phyloP scores from a whole-genome alignment of 2,888 invertebrate species.

The Meteorus colon region DNA sequence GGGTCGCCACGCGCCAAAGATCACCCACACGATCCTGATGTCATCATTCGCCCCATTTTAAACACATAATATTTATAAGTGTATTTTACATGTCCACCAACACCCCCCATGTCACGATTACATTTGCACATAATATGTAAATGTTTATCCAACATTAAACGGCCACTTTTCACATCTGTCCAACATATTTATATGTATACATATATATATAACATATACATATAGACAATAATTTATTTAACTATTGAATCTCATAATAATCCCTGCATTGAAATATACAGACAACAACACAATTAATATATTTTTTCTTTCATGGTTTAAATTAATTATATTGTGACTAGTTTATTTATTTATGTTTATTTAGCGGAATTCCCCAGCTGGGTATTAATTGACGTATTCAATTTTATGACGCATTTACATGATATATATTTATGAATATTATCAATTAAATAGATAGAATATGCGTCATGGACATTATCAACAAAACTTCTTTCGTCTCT shows the following conservation, averaged over 20 bases:
- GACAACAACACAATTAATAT: neutral
- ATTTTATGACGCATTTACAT: constrained; percentile 2
- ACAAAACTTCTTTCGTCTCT: neutral
- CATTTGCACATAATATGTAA: constrained; percentile 56
- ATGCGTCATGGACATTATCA: neutral
- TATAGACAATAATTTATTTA: constrained; percentile 6
- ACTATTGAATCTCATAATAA: neutral
- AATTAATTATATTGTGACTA: neutral
- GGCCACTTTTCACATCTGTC: constrained; percentile 9
- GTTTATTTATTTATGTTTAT: neutral
- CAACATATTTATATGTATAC: too few relatives aligned
- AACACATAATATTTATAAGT: neutral
- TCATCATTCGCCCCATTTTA: constrained; percentile 45
- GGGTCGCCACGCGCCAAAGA: constrained; percentile 59
- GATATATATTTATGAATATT: neutral
- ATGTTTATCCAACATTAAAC: constrained; percentile 62
- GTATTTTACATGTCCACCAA: neutral
- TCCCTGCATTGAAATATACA: too few relatives aligned
- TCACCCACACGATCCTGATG: constrained; percentile 45
- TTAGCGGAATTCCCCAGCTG: neutral
- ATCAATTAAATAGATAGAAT: neutral
- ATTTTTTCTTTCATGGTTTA: neutral
- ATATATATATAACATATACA: too few relatives aligned
- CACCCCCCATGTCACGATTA: constrained; percentile 2
- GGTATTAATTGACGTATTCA: neutral